Percentiles rank a stretch among this genome's conserved stretches.
These are phyloP conservation scores for Carterocephalus palaemon DNA, from an alignment of 2,888 invertebrate genomes.

Conservation along the genomic window DNA sequence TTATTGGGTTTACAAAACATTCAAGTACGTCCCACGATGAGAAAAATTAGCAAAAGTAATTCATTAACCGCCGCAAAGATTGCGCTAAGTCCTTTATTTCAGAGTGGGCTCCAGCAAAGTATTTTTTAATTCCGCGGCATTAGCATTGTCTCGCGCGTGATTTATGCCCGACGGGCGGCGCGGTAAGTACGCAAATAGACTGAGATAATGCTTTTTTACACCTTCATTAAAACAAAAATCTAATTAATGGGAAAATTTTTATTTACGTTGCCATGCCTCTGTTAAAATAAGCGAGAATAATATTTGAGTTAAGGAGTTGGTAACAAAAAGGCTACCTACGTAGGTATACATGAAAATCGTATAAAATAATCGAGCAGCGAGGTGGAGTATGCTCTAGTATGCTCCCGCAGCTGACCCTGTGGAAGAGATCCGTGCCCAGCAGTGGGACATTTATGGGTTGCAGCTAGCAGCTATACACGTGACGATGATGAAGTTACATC, in stretches of 20 bases:
- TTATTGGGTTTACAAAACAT: background rate
- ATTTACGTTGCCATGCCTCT: slow-evolving; percentile 1
- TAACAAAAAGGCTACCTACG: no score
- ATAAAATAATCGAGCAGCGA: no score
- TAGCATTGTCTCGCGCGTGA: slow-evolving; percentile 68
- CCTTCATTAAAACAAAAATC: slow-evolving; percentile 64
- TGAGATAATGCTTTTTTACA: slow-evolving; percentile 71
- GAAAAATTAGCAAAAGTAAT: slow-evolving; percentile 75
- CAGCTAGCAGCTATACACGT: no score
- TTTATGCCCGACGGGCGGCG: slow-evolving; percentile 52
- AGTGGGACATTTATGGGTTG: no score
- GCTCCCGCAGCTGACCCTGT: no score
- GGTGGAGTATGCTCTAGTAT: no score
- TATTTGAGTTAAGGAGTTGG: no score
- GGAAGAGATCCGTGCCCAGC: no score
- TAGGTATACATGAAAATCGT: no score
- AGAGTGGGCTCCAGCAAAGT: slow-evolving; percentile 56
- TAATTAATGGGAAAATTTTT: slow-evolving; percentile 51
- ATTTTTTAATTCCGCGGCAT: slow-evolving; percentile 76
- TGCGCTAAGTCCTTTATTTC: slow-evolving; percentile 71
- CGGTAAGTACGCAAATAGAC: slow-evolving; percentile 55
- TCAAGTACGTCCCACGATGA: slow-evolving; percentile 45
- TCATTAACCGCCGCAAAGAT: slow-evolving; percentile 74
- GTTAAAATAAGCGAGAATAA: no score
- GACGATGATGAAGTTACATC: no score